Conservation (phyloP, 2,888 invertebrate species). For the Melanostoma scalare region DNA sequence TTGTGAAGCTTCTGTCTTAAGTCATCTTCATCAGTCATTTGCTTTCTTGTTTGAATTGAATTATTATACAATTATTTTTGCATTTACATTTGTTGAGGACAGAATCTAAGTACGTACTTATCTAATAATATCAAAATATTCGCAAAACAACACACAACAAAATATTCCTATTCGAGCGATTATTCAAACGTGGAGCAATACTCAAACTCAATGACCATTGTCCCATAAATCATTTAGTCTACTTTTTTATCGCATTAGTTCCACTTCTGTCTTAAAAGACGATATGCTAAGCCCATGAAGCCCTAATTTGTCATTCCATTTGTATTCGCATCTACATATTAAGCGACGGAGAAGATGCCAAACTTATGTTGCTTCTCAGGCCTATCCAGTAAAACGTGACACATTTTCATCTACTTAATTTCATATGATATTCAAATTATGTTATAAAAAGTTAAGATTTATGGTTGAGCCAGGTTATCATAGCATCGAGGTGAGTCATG, state of each 20-base stretch:
- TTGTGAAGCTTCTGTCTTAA: too few species aligned
- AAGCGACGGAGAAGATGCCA: conserved; percentile 4
- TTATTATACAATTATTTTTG: too few species aligned
- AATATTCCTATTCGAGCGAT: too few species aligned
- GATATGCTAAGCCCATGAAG: not conserved
- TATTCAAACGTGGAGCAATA: too few species aligned
- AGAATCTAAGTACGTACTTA: too few species aligned
- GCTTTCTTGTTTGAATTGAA: too few species aligned
- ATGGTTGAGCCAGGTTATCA: conserved; percentile 40
- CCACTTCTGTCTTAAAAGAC: not conserved
- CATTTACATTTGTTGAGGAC: too few species aligned
- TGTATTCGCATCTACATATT: conserved; percentile 25
- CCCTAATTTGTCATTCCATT: conserved; percentile 46
- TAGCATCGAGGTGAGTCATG: conserved; percentile 26
- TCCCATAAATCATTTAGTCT: conserved; percentile 23
- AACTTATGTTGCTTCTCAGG: conserved; percentile 33
- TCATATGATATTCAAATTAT: conserved; percentile 36
- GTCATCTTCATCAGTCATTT: too few species aligned
- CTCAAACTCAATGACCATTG: too few species aligned
- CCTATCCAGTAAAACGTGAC: conserved; percentile 47
- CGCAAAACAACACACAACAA: too few species aligned
- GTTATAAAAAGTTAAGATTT: conserved; percentile 33
- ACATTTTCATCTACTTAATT: conserved; percentile 4
- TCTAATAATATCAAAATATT: too few species aligned
- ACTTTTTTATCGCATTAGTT: too few species aligned